Evolutionary conservation across 37 sponge, comb jelly and placozoan genomes (phyloP).

Genomic region (Crambe crambe): DNA sequence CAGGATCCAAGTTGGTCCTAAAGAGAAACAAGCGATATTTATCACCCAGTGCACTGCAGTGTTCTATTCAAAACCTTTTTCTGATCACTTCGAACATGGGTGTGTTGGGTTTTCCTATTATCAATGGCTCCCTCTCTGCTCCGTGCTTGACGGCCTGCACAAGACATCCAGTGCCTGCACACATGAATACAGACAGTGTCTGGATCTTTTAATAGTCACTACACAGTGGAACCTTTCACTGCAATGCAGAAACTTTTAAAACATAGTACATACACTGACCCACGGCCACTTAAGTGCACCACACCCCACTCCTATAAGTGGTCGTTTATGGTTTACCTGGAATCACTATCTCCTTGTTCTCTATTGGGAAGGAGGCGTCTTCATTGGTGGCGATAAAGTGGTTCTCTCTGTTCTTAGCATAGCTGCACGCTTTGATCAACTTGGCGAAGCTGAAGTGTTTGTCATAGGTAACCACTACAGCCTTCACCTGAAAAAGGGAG

Average conservation of each 20-base stretch:
- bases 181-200: neutral
- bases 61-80: conserved; percentile 15
- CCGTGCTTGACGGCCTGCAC: conserved; percentile 52
- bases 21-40: too few relatives aligned
- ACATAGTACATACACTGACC: neutral
- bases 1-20: conserved; percentile 60
- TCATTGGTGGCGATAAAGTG: conserved; percentile 84
- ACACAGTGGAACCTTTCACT: too few relatives aligned
- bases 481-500: conserved; percentile 37
- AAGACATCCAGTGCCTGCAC: conserved; percentile 75
- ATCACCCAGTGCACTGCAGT: too few relatives aligned
- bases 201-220: neutral
- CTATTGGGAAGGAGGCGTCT: conserved; percentile 65
- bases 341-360: conserved; percentile 34
- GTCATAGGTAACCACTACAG: conserved; percentile 85
- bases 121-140: conserved; percentile 61
- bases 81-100: conserved; percentile 74
- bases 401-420: conserved; percentile 64
- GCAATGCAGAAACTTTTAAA: neutral
- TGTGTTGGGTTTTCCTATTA: conserved; percentile 82
- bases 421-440: conserved; percentile 79
- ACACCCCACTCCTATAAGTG: too few relatives aligned
- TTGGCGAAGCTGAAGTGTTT: conserved; percentile 78
- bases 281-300: too few relatives aligned
- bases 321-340: conserved; percentile 52